Percentiles rank a stretch among this genome's conserved stretches.
Evolutionary conservation across 2,888 invertebrate species (phyloP).

Genomic region (Oasisia sp.): DNA sequence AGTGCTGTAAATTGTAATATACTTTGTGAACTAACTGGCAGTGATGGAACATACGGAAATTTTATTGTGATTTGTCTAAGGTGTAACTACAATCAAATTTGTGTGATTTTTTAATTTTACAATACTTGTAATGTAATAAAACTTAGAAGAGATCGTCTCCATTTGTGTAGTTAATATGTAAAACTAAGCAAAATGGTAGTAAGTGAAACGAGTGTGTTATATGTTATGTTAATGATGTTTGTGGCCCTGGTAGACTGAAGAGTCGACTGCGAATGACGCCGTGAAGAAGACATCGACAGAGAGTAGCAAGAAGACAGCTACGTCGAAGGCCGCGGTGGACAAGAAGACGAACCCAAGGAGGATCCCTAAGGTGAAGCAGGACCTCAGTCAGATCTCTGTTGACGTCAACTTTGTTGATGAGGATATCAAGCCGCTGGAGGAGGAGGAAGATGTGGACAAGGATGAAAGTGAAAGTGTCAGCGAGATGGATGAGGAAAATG

Average conservation of each 20-base stretch:
- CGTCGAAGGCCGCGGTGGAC: neutral
- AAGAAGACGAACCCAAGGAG: constrained; percentile 19
- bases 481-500: constrained; percentile 19
- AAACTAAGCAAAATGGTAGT: neutral
- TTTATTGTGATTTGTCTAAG: neutral
- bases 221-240: neutral
- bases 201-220: neutral
- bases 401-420: constrained; percentile 63
- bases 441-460: neutral
- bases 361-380: constrained; percentile 53
- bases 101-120: neutral
- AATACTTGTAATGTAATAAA: neutral
- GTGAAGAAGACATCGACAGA: neutral
- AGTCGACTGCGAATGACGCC: neutral
- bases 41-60: too few relatives aligned
- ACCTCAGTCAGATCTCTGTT: constrained; percentile 63
- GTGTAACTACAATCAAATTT: too few relatives aligned
- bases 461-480: constrained; percentile 19
- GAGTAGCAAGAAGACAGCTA: neutral
- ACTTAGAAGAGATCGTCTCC: neutral
- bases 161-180: neutral
- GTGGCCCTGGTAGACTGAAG: neutral
- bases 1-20: too few relatives aligned
- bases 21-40: too few relatives aligned
- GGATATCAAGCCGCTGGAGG: constrained; percentile 51